phyloP scores from a whole-genome alignment of 2,113 vertebrate genomes.

The Cryptotis parvus region DNA sequence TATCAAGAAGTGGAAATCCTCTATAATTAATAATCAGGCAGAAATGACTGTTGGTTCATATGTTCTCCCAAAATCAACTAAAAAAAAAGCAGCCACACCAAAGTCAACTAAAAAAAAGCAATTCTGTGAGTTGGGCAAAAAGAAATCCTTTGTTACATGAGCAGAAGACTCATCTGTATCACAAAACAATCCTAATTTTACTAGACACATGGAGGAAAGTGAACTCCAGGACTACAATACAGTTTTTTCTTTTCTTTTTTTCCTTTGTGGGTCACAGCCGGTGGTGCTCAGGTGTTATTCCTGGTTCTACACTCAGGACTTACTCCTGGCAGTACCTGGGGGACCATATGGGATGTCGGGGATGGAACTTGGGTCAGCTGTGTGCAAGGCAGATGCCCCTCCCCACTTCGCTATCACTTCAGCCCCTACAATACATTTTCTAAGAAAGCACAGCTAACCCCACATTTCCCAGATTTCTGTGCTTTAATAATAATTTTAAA shows the following conservation, averaged over 20 bases:
- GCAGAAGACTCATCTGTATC: neutral
- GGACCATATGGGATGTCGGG: no score
- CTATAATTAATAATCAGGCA: neutral
- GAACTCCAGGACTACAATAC: neutral
- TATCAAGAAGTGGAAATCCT: conserved; percentile 9
- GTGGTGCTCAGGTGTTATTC: no score
- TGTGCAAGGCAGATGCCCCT: no score
- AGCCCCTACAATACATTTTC: conserved; percentile 13
- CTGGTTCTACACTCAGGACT: no score
- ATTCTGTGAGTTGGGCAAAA: neutral
- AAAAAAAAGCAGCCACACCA: neutral
- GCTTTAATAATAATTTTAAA: conserved; percentile 75
- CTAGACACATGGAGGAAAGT: neutral
- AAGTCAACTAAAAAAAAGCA: neutral
- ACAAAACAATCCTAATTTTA: conserved; percentile 20
- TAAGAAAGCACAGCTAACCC: conserved; percentile 48
- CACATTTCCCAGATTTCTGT: conserved; percentile 54
- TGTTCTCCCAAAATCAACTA: neutral
- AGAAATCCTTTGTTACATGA: neutral
- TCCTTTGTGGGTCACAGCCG: no score
- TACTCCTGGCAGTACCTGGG: no score
- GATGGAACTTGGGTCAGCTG: no score
- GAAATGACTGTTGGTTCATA: neutral
- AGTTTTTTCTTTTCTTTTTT: no score
- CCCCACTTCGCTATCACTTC: no score